Base-by-base conservation (phyloP, 2,113 vertebrate species). In the Malurus cyaneus region DNA sequence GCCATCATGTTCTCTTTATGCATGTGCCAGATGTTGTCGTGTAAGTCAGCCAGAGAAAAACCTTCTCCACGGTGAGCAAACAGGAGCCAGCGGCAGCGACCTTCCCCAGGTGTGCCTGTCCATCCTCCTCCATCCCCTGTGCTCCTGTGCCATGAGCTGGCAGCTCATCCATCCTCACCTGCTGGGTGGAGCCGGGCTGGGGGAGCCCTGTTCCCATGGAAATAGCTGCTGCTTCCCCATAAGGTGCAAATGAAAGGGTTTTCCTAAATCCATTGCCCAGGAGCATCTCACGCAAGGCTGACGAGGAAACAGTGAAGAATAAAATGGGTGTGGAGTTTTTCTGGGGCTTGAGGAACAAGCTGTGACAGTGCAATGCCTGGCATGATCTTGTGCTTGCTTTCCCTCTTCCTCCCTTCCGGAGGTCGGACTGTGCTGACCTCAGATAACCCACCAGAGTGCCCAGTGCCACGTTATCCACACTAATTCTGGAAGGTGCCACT, bases 301-400 rank as follows among this genome's bases (percentile, higher is more conserved):
- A 76, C 81, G 92, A 94, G 72, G 90, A 93, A 96, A 96, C 64
- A 86, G 56, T 5, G 23, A 80, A 86, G 82, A 78, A 67, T 74
- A 84, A 88, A 95, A 88, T 71, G 86, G 93, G 95, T 91, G 94
- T 94, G 95, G 86, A 94, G 28, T 47, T 90, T 90, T 88, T 94
- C 76, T 92, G 82, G 53, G 74, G 34, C 79, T 92, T 94, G 92
- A 94, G 93, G 93, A 95, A 86, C 90, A 95, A 94, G 81, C 79
- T 0, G 4, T 90, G 90, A 90, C 94, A 94, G 41, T 6, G 1
- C 10, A 3, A 60, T 74, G 67, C 76, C 86, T 94, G 82, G 76
- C 65, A 14, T 26, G 5, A 53, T 74, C 79, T 71, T 64, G 36
- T 39, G 65, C 56, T 83, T 74, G 72, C 80, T 86, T 93, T 95